Conservation (phyloP, 2,888 invertebrate species). For the Netelia melanura region DNA sequence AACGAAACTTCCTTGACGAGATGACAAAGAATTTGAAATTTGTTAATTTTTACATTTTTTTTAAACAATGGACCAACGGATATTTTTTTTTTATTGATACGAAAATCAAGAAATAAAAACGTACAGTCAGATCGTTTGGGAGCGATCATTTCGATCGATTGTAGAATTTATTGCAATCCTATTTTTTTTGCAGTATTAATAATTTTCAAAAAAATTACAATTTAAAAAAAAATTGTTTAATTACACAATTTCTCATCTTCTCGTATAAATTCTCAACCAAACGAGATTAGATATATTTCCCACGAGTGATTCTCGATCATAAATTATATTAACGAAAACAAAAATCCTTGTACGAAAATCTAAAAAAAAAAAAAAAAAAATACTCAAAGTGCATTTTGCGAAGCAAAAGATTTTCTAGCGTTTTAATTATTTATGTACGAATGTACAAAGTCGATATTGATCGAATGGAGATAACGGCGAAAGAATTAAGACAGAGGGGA, state of each 20-base stretch:
- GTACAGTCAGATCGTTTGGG: no score
- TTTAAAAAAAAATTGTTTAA: background rate
- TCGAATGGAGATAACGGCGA: conserved; percentile 37
- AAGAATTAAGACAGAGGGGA: conserved; percentile 18
- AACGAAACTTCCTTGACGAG: background rate
- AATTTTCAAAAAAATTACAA: background rate
- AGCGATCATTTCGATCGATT: background rate
- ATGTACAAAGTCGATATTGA: conserved; percentile 9
- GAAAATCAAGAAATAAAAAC: no score
- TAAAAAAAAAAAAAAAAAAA: conserved; percentile 8
- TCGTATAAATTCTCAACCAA: no score
- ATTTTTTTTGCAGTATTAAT: background rate
- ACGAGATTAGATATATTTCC: no score
- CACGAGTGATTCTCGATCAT: no score
- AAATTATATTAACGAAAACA: no score
- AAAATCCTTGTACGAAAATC: background rate
- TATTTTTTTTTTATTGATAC: no score
- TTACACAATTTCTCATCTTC: no score
- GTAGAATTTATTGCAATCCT: background rate
- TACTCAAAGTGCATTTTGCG: background rate
- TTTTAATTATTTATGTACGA: conserved; percentile 63
- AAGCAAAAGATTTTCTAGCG: background rate
- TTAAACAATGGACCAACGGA: no score
- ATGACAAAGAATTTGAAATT: background rate
- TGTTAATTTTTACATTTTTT: no score